phyloP scores from a whole-genome alignment of 2,888 invertebrate species.

The Dorcus hopei region DNA sequence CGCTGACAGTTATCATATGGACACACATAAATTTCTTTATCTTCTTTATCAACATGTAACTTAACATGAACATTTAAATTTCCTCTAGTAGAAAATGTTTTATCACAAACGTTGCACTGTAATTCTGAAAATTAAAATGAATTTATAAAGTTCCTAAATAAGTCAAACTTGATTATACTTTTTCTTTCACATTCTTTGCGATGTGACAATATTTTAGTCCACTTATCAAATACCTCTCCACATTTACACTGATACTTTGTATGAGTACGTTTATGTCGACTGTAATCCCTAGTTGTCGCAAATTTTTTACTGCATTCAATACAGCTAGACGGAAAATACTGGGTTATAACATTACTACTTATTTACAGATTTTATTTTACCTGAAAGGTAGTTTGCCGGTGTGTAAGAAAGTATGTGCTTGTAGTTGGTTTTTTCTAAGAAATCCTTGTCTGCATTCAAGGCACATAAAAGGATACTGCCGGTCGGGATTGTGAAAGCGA shows the following conservation, averaged over 20 bases:
- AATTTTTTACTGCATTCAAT: conserved; percentile 31
- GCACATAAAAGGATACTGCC: conserved; percentile 30
- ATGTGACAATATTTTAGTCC: conserved; percentile 34
- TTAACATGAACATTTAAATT: conserved; percentile 30
- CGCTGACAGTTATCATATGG: conserved; percentile 32
- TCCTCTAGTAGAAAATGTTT: conserved; percentile 26
- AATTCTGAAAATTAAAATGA: conserved; percentile 24
- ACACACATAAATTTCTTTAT: conserved; percentile 28
- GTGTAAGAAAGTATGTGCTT: conserved; percentile 28
- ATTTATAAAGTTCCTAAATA: not conserved
- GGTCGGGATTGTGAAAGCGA: conserved; percentile 25
- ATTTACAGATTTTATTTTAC: conserved; percentile 6
- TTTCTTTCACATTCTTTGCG: conserved; percentile 25
- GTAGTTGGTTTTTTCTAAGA: conserved; percentile 32
- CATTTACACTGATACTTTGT: conserved; percentile 38
- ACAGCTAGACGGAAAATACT: conserved; percentile 29
- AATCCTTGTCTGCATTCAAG: conserved; percentile 32
- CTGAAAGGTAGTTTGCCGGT: conserved; percentile 22
- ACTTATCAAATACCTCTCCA: conserved; percentile 34
- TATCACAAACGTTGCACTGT: conserved; percentile 32
- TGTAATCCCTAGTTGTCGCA: conserved; percentile 25
- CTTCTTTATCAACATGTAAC: conserved; percentile 26
- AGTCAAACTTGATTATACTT: conserved; percentile 15
- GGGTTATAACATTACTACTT: not conserved
- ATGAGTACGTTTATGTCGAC: conserved; percentile 36